Base-by-base conservation (phyloP, 2,113 vertebrate species). In the Malurus cyaneus region DNA sequence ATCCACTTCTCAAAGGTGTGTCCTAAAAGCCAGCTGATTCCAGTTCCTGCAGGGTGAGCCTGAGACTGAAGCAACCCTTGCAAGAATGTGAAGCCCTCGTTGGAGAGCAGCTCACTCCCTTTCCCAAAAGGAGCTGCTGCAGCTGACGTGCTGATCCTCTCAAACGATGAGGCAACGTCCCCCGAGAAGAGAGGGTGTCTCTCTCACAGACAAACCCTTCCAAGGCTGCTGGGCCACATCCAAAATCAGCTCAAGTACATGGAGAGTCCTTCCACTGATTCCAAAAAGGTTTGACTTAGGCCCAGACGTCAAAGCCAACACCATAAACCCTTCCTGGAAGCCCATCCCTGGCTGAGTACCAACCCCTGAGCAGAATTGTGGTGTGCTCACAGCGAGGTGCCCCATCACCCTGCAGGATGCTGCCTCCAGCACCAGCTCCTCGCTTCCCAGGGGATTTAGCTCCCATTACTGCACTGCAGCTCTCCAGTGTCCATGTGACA, bases 261-360 rank as follows among this genome's bases (percentile, higher is more conserved):
- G 90, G 82, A 6, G 17, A 89, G 49, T 34, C 77, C 78, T 90
- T 88, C 88, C 88, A 84, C 82, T 46, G 88, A 84, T 84, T 86
- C 90, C 86, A 92, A 78, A 92, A 66, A 86, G 71, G 77, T 78
- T 96, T 94, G 92, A 96, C 86, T 88, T 67, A 19, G 65, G 56
- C 93, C 90, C 94, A 97, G 66, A 94, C 2, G 1, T 86, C 86
- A 79, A 94, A 92, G 93, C 94, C 89, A 94, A 90, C 89, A 53
- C 95, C 94, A 88, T 86, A 94, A 94, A 88, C 94, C 64, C 89
- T 74, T 82, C 82, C 95, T 92, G 88, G 93, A 74, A 95, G 93
- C 71, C 82, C 86, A 17, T 2, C 14, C 0, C 4, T 11, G 31
- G 95, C 89, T 87, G 80, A 95, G 79, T 26, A 87, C 81, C 52